Percentiles rank a stretch among this genome's conserved stretches.
Evolutionary conservation across 1,140 invertebrate genomes (phyloP).

Genomic region (Lordiphosa clarofinis): DNA sequence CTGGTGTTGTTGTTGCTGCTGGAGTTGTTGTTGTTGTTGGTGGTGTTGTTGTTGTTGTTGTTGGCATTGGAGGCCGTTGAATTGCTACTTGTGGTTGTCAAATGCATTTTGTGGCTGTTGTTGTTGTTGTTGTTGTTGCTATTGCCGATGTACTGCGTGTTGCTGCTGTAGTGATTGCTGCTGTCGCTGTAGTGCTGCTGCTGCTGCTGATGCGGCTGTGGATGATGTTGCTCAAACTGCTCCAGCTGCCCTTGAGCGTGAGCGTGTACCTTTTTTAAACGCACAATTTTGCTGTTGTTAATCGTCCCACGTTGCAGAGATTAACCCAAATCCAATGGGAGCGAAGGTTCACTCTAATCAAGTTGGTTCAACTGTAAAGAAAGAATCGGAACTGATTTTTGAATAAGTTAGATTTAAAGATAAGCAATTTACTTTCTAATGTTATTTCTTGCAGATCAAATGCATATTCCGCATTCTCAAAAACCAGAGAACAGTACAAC

Average conservation of each 20-base stretch:
- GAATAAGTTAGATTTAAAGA: no score
- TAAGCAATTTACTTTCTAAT: no score
- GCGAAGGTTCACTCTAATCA: background rate
- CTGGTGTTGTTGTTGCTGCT: constrained; percentile 40
- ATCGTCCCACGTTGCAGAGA: constrained; percentile 9
- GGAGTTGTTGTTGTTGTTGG: constrained; percentile 35
- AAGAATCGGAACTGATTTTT: no score
- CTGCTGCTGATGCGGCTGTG: no score
- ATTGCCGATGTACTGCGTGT: constrained; percentile 15
- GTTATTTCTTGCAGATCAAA: no score
- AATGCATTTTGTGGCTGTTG: constrained; percentile 63
- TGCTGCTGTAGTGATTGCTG: constrained; percentile 18
- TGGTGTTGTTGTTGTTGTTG: constrained; percentile 49
- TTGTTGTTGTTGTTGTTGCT: constrained; percentile 33
- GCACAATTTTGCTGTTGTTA: constrained; percentile 70
- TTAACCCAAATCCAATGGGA: background rate
- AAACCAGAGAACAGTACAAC: no score
- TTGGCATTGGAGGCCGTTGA: constrained; percentile 66
- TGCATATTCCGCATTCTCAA: no score
- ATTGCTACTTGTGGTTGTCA: constrained; percentile 58
- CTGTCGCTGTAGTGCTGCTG: constrained; percentile 16
- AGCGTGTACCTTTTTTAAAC: constrained; percentile 70
- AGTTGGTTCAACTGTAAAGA: no score
- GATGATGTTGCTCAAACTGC: constrained; percentile 57
- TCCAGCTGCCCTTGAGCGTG: constrained; percentile 69